Evolutionary conservation across 2,113 vertebrate species (phyloP).

Genomic region (Tupaia tana): DNA sequence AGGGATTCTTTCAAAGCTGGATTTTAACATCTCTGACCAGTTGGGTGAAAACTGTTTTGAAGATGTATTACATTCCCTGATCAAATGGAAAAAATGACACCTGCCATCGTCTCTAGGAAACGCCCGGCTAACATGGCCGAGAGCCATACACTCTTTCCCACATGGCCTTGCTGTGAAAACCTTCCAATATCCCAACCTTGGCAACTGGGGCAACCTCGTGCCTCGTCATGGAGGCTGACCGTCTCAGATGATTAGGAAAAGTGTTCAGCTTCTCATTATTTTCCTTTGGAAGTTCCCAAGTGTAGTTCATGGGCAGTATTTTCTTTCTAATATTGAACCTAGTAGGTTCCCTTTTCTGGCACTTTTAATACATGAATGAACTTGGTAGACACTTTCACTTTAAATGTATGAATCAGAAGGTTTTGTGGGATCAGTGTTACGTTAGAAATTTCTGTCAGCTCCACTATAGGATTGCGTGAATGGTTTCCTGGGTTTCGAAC

Average conservation of each 20-base stretch:
- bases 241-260: slow-evolving; percentile 78
- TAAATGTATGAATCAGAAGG: slow-evolving; percentile 46
- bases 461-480: not conserved
- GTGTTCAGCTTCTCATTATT: slow-evolving; percentile 63
- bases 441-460: slow-evolving; percentile 42
- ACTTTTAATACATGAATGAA: slow-evolving; percentile 79
- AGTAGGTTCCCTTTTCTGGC: slow-evolving; percentile 69
- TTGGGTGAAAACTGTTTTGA: slow-evolving; percentile 88
- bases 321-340: slow-evolving; percentile 80
- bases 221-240: slow-evolving; percentile 84
- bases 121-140: slow-evolving; percentile 85
- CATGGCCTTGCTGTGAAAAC: slow-evolving; percentile 81
- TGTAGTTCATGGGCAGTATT: slow-evolving; percentile 83
- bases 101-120: slow-evolving; percentile 89
- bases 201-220: slow-evolving; percentile 83
- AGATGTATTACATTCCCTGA: slow-evolving; percentile 90
- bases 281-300: slow-evolving; percentile 83
- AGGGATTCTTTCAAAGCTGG: slow-evolving; percentile 72
- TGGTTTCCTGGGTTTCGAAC: slow-evolving; percentile 64
- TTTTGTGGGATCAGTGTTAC: slow-evolving; percentile 60
- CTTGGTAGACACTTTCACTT: slow-evolving; percentile 59
- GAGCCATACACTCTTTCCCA: slow-evolving; percentile 85
- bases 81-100: slow-evolving; percentile 90
- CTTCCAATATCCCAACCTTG: slow-evolving; percentile 80
- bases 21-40: slow-evolving; percentile 79